phyloP scores from a whole-genome alignment of 2,888 invertebrate species.

The Dicycla oo region DNA sequence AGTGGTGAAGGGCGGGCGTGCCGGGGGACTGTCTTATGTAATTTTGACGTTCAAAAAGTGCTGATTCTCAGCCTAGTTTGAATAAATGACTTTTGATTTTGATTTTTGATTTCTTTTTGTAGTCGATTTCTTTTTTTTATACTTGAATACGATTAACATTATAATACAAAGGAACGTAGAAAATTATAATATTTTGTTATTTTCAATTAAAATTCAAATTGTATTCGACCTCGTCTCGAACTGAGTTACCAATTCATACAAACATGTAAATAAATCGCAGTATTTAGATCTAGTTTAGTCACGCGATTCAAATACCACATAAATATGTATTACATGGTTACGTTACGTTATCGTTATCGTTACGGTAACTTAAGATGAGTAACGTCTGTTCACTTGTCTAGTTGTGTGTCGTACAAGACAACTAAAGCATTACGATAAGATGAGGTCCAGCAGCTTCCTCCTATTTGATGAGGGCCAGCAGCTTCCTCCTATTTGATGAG shows the following conservation, averaged over 20 bases:
- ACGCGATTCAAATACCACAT: constrained; percentile 32
- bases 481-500: neutral
- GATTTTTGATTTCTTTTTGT: too few species aligned
- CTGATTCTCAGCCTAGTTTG: too few species aligned
- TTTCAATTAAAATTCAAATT: constrained; percentile 31
- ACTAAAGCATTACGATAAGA: neutral
- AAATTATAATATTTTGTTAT: constrained; percentile 3
- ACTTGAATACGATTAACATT: neutral
- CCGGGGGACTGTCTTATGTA: too few species aligned
- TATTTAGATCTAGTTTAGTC: constrained; percentile 34
- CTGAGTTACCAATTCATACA: constrained; percentile 4
- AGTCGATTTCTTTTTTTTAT: too few species aligned
- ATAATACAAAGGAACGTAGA: constrained; percentile 27
- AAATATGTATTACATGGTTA: constrained; percentile 5
- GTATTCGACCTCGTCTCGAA: constrained; percentile 36
- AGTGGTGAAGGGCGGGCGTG: too few species aligned
- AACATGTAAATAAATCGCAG: constrained; percentile 31
- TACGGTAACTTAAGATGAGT: neutral
- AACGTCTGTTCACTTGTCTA: neutral
- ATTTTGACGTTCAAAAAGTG: too few species aligned
- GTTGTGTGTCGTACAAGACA: neutral
- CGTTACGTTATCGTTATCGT: constrained; percentile 8
- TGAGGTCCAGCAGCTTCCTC: neutral
- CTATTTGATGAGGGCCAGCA: neutral
- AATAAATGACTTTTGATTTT: too few species aligned